phyloP scores from a whole-genome alignment of 1,140 invertebrate genomes.

The Nasonia giraulti region DNA sequence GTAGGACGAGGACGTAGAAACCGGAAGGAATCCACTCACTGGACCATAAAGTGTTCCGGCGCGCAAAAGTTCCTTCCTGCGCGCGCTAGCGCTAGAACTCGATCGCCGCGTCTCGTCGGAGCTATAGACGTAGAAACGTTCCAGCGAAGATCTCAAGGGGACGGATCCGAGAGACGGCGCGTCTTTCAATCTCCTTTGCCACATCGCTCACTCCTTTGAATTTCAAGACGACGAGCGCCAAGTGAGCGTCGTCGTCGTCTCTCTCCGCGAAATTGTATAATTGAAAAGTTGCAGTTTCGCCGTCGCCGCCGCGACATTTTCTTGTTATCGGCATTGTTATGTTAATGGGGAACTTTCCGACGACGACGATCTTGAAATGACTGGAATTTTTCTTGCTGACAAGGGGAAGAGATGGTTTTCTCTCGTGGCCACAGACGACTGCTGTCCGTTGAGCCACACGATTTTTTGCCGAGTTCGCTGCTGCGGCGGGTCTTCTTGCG shows the following conservation, averaged over 20 bases:
- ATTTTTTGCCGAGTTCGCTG: background rate
- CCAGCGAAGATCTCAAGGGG: conserved; percentile 24
- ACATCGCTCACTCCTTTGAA: conserved; percentile 39
- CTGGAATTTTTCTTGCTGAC: background rate
- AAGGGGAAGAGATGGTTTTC: too few relatives aligned
- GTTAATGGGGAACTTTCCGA: conserved; percentile 39
- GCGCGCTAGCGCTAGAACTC: conserved; percentile 5
- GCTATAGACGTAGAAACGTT: conserved; percentile 7
- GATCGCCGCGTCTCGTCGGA: background rate
- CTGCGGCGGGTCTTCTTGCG: background rate
- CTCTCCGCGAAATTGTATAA: conserved; percentile 45
- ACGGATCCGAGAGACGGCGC: conserved; percentile 12
- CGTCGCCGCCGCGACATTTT: conserved; percentile 6
- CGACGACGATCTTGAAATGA: background rate
- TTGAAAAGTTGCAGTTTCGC: conserved; percentile 48
- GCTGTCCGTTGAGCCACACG: background rate
- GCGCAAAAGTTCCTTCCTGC: conserved; percentile 41
- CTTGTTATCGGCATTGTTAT: conserved; percentile 48
- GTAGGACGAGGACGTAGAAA: background rate
- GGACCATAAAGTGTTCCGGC: conserved; percentile 48
- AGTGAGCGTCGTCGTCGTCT: background rate
- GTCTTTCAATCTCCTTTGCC: conserved; percentile 40
- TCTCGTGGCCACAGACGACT: background rate
- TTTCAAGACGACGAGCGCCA: conserved; percentile 30
- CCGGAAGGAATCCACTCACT: conserved; percentile 47